Percentiles rank a stretch among this genome's conserved stretches.
These are phyloP conservation scores for Rhabdomys dilectus DNA, from an alignment of 2,113 vertebrate species.

Conservation along the genomic window DNA sequence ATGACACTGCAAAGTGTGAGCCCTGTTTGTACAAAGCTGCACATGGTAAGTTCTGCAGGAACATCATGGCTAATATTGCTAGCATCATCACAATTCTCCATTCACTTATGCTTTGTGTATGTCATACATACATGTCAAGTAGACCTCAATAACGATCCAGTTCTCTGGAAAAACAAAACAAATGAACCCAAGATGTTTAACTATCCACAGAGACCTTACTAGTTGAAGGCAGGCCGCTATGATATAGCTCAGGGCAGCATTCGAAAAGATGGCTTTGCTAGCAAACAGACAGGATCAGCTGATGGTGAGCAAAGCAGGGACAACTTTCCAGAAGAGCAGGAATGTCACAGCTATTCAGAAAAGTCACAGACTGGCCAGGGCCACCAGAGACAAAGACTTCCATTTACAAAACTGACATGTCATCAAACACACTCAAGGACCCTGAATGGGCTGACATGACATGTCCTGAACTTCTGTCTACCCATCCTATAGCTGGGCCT, in stretches of 20 bases:
- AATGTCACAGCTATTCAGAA: background rate
- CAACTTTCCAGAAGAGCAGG: slow-evolving; percentile 25
- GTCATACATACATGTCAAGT: background rate
- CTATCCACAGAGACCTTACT: background rate
- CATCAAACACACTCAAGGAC: background rate
- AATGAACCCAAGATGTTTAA: background rate
- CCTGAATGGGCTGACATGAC: background rate
- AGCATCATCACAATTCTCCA: background rate
- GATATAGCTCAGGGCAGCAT: background rate
- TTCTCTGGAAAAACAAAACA: background rate
- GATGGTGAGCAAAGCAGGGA: slow-evolving; percentile 2
- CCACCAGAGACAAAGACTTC: background rate
- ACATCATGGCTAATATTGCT: too few species aligned
- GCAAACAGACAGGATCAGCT: background rate
- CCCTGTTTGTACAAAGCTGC: background rate
- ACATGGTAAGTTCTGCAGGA: background rate
- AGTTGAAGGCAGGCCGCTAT: background rate
- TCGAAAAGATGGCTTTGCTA: background rate
- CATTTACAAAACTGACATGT: background rate
- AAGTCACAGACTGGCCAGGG: slow-evolving; percentile 13
- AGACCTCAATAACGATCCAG: background rate
- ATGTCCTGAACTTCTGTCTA: background rate
- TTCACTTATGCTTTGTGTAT: background rate
- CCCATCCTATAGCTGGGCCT: background rate
- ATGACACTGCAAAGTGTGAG: background rate